Evolutionary conservation across 1,140 invertebrate species (phyloP), one percentile per base, ranked within the genome.

Genomic region (Leucophenga varia): DNA sequence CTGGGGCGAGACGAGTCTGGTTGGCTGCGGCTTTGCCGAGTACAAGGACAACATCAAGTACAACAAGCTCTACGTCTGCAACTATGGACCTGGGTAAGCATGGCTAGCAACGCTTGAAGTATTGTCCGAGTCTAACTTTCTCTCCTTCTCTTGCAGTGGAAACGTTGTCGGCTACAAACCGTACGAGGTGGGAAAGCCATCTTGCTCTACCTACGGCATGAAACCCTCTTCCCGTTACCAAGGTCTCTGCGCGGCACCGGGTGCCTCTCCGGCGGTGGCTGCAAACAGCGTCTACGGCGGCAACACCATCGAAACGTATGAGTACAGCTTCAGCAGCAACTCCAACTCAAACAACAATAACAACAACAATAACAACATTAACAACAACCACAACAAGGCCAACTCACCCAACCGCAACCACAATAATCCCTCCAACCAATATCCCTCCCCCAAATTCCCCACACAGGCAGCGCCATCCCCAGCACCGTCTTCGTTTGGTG

Each of bases 31-130:
- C 10, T 91, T 84, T 63, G 81, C 86, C 0, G 88, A 83, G 72
- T 89, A 85, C 70, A 83, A 84, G 47, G 84, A 87, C 52, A 79
- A 79, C 0, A 44, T 74, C 46, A 84, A 85, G 22, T 87, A 86
- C 64, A 86, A 82, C 31, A 89, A 89, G 74, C 80, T 88, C 31
- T 89, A 89, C 67, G 84, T 90, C n/a, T 90, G 88, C 76, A 89
- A 90, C 76, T 90, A 90, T 61, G 87, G 87, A 30, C 86, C 87
- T 10, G 84, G 84, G 83, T 85, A n/a, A n/a, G n/a, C n/a, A n/a
- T n/a, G n/a, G n/a, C n/a, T n/a, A n/a, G n/a, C n/a, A n/a, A n/a
- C n/a, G n/a, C n/a, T n/a, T n/a, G n/a, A n/a, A n/a, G n/a, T n/a
- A n/a, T n/a, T n/a, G n/a, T n/a, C n/a, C n/a, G 73, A 77, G 73